Base-by-base conservation (phyloP, 37 sponge, comb jelly and placozoan species). In the Diacarnus erythraeanus region DNA sequence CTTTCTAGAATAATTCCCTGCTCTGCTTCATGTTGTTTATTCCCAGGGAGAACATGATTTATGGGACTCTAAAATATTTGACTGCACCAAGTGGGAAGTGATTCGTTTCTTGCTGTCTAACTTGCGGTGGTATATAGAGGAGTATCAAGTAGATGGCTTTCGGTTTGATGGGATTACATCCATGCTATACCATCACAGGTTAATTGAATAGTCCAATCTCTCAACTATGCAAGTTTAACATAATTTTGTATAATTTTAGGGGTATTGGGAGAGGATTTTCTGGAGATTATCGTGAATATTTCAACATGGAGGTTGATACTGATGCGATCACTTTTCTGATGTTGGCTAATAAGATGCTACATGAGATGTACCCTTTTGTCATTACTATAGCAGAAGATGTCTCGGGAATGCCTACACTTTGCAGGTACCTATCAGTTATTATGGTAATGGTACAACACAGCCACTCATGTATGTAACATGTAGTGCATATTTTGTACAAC, bases 81-180 rank as follows among this genome's bases (percentile, higher is more conserved):
- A 98, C 71, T 98, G 91, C 86, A 68, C 75, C 38, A 87, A 94
- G 72, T 86, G 93, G 86, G 99, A 93, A 65, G 92, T 93, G 38
- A 76, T 94, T 51, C 88, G 96, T 1, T 95, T 98, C 57, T 90
- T 98, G 33, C 78, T 98, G 22, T 96, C 99, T 76, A 95, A 98
- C 73, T 83, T 98, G 33, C 80, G 93, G 33, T 98, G 94, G 92
- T 98, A 86, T 66, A 35, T 93, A 0, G 91, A 95, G 15, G 96
- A 95, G 74, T 98, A 86, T 76, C 87, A 66, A 38, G 93, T 98
- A 54, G 99, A 98, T 81, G 99, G 99, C 17, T 98, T 95, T 71
- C 72, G 99, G 39, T 98, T 95, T 87, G 99, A 98, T 58, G 99
- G 99, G 37, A 75, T 98, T 35, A 98, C 99, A 23, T 88, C 96